Evolutionary conservation across 2,113 vertebrate genomes (phyloP), one percentile per base, ranked within the genome.

Genomic region (Illadopsis cleaveri): DNA sequence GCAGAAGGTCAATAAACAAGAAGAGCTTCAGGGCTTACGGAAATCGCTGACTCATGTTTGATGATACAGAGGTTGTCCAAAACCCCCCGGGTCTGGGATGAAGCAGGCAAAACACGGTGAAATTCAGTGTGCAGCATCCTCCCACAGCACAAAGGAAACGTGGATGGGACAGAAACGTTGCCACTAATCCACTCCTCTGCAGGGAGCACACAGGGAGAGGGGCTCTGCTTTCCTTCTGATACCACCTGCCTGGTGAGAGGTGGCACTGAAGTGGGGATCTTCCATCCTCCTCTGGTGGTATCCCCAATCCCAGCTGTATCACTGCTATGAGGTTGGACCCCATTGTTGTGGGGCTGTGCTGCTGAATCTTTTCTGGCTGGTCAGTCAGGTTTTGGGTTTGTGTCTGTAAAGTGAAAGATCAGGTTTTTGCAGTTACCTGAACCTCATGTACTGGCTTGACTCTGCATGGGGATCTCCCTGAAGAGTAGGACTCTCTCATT

Each of bases 301-400:
- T 25, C 48, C 17, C 17, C 1, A 2, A 28, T 82, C 19, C 24
- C 50, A 51, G 11, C 24, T 14, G 2, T 8, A 13, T 20, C 4
- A 4, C 37, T 79, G 71, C 12, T 2, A 0, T 6, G 30, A 38
- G 8, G 3, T 5, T 58, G 50, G 30, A 71, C 25, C 30, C 19
- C 0, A 0, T 0, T 44, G 42, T n/a, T 2, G 0, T 42, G 37
- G 27, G 75, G 27, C 35, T 38, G 30, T 19, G n/a, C 27, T 44
- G 58, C 10, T 62, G 60, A 20, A 15, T 30, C 31, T 6, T 5
- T 35, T 91, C 61, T 38, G 57, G 30, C 17, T 68, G 31, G 8
- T 48, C 1, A 0, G 17, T 42, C 8, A 1, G 45, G 24, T 73
- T 86, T 48, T 30, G 47, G 15, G 30, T 83, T 91, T 83, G 76